Base-by-base conservation (phyloP, 1,140 invertebrate genomes). In the Drosophila melanogaster region DNA sequence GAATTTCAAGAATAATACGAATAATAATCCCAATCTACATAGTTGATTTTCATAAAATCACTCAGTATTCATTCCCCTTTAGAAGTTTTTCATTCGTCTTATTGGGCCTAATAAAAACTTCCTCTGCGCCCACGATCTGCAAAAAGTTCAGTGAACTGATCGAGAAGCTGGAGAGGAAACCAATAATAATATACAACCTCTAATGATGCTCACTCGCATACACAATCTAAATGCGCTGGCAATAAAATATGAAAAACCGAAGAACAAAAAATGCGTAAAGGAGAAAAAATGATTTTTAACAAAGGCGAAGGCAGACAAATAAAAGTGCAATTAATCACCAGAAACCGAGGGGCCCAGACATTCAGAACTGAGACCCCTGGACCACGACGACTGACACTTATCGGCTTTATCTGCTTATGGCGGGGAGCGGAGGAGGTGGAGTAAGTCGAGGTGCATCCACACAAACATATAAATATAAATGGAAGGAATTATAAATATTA, bases 261-360 rank as follows among this genome's bases (percentile, higher is more conserved):
- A 38, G 40, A 50, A 59, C 44, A 69, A 69, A 56, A 56, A 66
- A 77, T 43, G 38, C 66, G 66, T 72, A 60, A 72, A 40, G 69
- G 43, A 38, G 49, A 41, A 54, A 77, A 80, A 77, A 49, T 66
- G 43, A 76, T 50, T 64, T 83, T 65, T 15, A 85, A 86, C 60
- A 87, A 76, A 86, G 64, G 70, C 43, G 46, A 71, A 81, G 41
- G 41, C 79, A 69, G 70, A 86, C 61, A 83, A 87, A 86, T 87
- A 86, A 87, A 86, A 86, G 83, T 86, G 81, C 83, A 87, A 86
- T 86, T 86, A 86, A 86, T 86, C 81, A 86, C 70, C 74, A 78
- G 83, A 87, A 83, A 76, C 40, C 69, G 30, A 83, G 51, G 55
- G 57, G 44, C 57, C 59, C 55, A 47, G 54, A 53, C 70, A 51